Evolutionary conservation across 2,797 vertebrate species (phyloP), one percentile per base, ranked within the genome.

Genomic region (Chelmon rostratus): DNA sequence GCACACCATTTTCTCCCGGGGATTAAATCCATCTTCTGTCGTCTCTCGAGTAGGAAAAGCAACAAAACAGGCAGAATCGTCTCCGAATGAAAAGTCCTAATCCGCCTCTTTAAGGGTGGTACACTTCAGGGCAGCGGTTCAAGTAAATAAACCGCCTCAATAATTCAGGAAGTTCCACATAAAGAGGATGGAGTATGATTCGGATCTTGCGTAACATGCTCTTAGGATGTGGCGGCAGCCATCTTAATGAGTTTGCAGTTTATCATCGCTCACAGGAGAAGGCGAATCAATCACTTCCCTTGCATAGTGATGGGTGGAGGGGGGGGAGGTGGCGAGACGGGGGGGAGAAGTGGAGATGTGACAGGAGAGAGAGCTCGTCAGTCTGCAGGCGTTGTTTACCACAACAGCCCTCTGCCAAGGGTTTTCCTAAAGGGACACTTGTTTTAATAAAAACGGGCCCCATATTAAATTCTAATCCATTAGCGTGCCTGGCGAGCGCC

Each of bases 391-490:
- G 68, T 91, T 92, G 91, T 93, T 93, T 92, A 91, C 89, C 88
- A 77, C 76, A 84, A 84, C 84, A 88, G 70, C 37, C 70, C 73
- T 66, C 81, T 91, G 91, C 90, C 89, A 92, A 92, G 86, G 86
- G 86, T 91, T 92, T 89, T 93, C 93, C 92, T 83, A 83, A 85
- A 88, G 92, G 92, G 91, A 93, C 88, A 86, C 91, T 91, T 90
- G 91, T 92, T 94, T 94, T 94, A 94, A 93, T 94, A 90, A 91
- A 93, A 91, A 88, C 76, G 63, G 86, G 74, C 69, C 80, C 76
- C 86, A 85, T 90, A 93, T 94, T 90, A 91, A 93, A 94, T 93
- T 94, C 88, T 88, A 93, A 95, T 94, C 93, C 93, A 95, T 95
- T 94, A 93, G 88, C 42, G 68, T 40, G 83, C 73, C 90, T 89